A percentile compares a stretch with the other conserved stretches of the same genome.
Conservation (phyloP, 2,113 vertebrate genomes). For the Ariopsis seemanni region DNA sequence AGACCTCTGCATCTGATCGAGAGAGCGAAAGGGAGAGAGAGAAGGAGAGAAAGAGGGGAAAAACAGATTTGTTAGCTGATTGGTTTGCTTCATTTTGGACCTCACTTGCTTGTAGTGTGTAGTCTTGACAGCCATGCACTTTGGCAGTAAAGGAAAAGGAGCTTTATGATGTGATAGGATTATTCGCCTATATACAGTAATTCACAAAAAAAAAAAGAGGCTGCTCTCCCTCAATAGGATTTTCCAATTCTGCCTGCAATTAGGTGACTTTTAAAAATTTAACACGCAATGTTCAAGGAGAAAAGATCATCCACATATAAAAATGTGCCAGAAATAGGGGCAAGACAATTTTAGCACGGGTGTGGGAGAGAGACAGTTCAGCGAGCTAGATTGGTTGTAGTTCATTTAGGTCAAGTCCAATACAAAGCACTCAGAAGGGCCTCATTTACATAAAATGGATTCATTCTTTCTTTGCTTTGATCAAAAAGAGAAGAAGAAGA, state of each 20-base stretch:
- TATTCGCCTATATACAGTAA: constrained; percentile 55
- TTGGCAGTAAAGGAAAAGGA: constrained; percentile 65
- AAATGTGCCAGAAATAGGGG: constrained; percentile 37
- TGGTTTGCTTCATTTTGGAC: constrained; percentile 73
- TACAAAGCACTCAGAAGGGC: constrained; percentile 42
- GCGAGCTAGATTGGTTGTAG: constrained; percentile 34
- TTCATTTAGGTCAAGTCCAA: constrained; percentile 50
- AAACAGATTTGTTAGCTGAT: constrained; percentile 73
- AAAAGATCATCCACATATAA: constrained; percentile 3
- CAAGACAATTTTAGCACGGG: constrained; percentile 40
- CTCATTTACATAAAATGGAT: constrained; percentile 50
- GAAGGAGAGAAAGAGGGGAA: constrained; percentile 55
- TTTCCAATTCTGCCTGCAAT: constrained; percentile 63
- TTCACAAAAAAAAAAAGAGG: constrained; percentile 39
- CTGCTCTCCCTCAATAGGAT: constrained; percentile 61
- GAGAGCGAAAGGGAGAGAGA: constrained; percentile 62
- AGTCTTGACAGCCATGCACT: constrained; percentile 64
- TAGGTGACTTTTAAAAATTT: constrained; percentile 55
- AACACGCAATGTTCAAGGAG: constrained; percentile 14
- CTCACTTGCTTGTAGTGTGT: constrained; percentile 68
- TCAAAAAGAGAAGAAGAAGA: constrained; percentile 40
- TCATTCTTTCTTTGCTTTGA: constrained; percentile 45
- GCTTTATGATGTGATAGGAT: constrained; percentile 51
- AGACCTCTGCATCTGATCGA: constrained; percentile 73
- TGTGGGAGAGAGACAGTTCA: constrained; percentile 7